A percentile compares a stretch with the other conserved stretches of the same genome.
These are phyloP conservation scores for Protobothrops mucrosquamatus DNA, from an alignment of 2,113 vertebrate genomes.

Conservation along the genomic window DNA sequence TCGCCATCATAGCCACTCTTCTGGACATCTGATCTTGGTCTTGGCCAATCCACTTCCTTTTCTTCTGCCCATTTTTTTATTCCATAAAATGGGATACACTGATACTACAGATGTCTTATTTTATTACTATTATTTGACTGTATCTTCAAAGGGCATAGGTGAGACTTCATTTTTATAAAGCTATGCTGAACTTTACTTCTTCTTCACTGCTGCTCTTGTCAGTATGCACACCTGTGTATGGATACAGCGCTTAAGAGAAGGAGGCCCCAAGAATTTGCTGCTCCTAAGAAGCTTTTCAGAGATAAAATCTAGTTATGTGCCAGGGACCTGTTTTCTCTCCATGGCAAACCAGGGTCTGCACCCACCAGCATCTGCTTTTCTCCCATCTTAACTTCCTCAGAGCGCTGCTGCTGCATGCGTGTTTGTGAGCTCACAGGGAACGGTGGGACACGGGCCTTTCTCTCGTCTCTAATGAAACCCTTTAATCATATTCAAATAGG, in stretches of 20 bases:
- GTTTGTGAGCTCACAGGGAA: conserved; percentile 82
- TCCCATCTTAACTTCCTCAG: conserved; percentile 35
- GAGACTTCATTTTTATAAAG: not conserved
- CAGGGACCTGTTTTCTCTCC: not conserved
- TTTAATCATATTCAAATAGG: conserved; percentile 99
- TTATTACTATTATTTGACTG: not conserved
- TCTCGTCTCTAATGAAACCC: conserved; percentile 85
- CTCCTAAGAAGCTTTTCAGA: not conserved
- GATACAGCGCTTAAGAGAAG: not conserved
- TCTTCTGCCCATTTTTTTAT: not conserved
- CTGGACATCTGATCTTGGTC: not conserved
- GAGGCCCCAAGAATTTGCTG: rapidly evolving
- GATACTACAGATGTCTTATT: not conserved
- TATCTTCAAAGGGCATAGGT: not conserved
- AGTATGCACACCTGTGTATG: not conserved
- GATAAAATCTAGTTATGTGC: not conserved
- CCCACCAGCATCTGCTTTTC: not conserved
- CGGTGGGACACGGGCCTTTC: conserved; percentile 73
- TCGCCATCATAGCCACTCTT: not conserved
- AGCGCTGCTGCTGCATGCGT: conserved; percentile 52
- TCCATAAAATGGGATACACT: not conserved
- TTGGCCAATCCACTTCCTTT: not conserved
- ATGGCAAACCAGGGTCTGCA: not conserved
- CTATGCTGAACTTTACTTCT: not conserved
- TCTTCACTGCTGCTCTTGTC: rapidly evolving